Evolutionary conservation across 92 coral and sea anemone species (phyloP).

Genomic region (Virgularia gustaviana): DNA sequence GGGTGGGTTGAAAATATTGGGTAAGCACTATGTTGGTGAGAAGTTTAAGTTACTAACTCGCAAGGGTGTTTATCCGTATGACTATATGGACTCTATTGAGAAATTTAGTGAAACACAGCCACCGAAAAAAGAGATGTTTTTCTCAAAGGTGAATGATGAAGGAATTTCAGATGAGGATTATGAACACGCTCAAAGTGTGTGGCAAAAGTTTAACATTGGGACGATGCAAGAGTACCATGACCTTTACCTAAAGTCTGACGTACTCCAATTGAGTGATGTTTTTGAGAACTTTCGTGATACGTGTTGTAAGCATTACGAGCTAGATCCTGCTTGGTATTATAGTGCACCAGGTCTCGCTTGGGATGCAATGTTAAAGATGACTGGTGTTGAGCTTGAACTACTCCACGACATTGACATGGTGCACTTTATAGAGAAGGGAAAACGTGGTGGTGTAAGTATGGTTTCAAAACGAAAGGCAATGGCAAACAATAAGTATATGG

Average conservation of each 20-base stretch:
- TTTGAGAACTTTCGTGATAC: constrained; percentile 12
- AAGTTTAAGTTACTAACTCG: neutral
- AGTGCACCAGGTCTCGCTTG: too few species aligned
- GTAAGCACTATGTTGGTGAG: neutral
- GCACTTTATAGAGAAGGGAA: too few species aligned
- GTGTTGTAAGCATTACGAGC: neutral
- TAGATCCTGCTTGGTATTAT: constrained; percentile 36
- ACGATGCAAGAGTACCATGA: constrained; percentile 30
- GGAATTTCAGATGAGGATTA: constrained; percentile 24
- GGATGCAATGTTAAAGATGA: constrained; percentile 2
- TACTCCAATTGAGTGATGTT: neutral
- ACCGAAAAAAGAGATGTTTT: constrained; percentile 28
- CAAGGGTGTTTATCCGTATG: too few species aligned
- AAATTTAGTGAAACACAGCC: constrained; percentile 8
- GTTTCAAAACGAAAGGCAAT: neutral
- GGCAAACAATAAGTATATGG: constrained; percentile 19
- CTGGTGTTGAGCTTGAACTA: neutral
- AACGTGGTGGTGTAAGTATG: constrained; percentile 1
- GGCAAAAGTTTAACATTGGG: neutral
- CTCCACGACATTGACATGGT: neutral
- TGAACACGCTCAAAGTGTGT: constrained; percentile 21
- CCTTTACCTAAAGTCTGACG: constrained; percentile 19
- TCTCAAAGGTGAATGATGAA: neutral
- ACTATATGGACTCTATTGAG: too few species aligned
- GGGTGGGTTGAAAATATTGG: neutral